Evolutionary conservation across 2,888 invertebrate genomes (phyloP).

Genomic region (Diarsia mendica): DNA sequence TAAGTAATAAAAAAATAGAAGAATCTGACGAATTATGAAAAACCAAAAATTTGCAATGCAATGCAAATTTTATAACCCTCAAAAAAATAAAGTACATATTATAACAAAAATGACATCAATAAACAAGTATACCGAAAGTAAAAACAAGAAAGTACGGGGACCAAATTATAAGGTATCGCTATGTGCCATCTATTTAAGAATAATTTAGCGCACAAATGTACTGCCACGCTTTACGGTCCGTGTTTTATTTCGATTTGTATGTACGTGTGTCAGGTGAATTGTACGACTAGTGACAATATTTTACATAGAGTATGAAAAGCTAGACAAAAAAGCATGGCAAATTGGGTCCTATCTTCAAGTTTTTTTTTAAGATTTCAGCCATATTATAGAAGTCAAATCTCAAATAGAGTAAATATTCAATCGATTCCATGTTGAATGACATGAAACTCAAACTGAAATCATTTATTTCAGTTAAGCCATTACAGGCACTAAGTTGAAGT

Average conservation of each 20-base stretch:
- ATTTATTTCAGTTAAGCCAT: too few relatives aligned
- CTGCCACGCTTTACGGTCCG: conserved; percentile 50
- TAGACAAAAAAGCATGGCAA: neutral
- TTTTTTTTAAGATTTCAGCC: neutral
- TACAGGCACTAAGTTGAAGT: too few relatives aligned
- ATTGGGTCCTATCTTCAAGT: neutral
- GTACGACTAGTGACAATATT: conserved; percentile 34
- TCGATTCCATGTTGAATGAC: neutral
- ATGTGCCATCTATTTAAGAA: conserved; percentile 82
- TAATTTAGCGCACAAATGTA: conserved; percentile 65
- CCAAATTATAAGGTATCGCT: conserved; percentile 78
- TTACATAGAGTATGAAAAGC: conserved; percentile 29
- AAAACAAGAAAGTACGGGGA: conserved; percentile 80
- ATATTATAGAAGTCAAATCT: neutral
- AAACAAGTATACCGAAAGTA: conserved; percentile 53
- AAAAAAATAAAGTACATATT: conserved; percentile 20
- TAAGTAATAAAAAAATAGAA: neutral
- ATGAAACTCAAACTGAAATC: too few relatives aligned
- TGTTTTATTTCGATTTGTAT: conserved; percentile 45
- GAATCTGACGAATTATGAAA: neutral
- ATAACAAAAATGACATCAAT: conserved; percentile 8
- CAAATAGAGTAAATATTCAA: neutral
- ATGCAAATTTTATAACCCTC: conserved; percentile 12
- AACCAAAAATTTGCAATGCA: conserved; percentile 1
- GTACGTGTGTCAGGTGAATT: conserved; percentile 38